These are phyloP conservation scores for Drosophila pruinosa DNA, from an alignment of 1,140 invertebrate species.

Conservation along the genomic window DNA sequence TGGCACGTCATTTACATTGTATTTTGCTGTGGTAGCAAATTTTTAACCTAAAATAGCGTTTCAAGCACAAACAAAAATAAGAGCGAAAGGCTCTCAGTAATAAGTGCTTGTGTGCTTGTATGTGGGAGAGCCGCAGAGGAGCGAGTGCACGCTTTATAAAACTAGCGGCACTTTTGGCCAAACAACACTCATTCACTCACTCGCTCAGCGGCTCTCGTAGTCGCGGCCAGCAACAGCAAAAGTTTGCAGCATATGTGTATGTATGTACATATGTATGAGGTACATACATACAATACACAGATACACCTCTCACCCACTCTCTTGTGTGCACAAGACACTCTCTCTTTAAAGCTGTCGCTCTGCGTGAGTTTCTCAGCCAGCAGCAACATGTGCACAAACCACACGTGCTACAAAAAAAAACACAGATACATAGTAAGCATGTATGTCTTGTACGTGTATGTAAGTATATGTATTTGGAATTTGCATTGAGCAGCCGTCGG, in stretches of 20 bases:
- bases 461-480: constrained; percentile 47
- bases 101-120: not conserved
- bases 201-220: constrained; percentile 1
- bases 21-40: constrained; percentile 56
- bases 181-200: constrained; percentile 58
- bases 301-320: constrained; percentile 30
- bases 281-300: constrained; percentile 11
- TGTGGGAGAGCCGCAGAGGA: constrained; percentile 30
- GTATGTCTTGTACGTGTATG: not conserved
- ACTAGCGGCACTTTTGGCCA: constrained; percentile 73
- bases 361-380: constrained; percentile 30
- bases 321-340: not conserved
- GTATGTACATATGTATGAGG: not conserved
- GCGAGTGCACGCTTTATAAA: constrained; percentile 51
- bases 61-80: constrained; percentile 40
- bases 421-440: constrained; percentile 37
- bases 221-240: constrained; percentile 31
- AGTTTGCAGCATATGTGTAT: constrained; percentile 31
- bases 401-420: constrained; percentile 81
- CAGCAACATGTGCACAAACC: constrained; percentile 82
- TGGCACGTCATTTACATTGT: constrained; percentile 45
- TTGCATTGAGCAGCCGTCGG: constrained; percentile 70
- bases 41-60: constrained; percentile 76
- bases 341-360: constrained; percentile 15
- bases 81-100: constrained; percentile 10